phyloP scores from a whole-genome alignment of 1,140 invertebrate species.

The Bombus ignitus region DNA sequence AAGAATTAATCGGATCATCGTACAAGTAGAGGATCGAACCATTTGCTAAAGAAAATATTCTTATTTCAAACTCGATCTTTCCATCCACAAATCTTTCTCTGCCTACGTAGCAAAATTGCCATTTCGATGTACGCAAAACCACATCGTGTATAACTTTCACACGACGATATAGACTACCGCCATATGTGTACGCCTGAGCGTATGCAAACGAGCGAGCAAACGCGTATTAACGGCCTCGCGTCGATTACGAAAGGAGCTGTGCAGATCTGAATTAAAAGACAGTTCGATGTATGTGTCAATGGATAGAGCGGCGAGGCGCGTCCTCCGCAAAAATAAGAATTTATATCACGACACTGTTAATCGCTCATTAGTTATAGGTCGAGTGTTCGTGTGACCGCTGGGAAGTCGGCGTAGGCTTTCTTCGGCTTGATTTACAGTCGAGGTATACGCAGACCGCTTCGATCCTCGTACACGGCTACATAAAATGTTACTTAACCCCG shows the following conservation, averaged over 20 bases:
- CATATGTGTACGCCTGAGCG: no score
- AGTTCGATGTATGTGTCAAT: neutral
- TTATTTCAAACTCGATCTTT: no score
- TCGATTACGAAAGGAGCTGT: slow-evolving; percentile 7
- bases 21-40: no score
- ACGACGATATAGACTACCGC: no score
- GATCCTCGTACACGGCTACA: slow-evolving; percentile 34
- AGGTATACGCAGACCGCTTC: neutral
- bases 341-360: slow-evolving; percentile 47
- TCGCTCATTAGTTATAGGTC: slow-evolving; percentile 43
- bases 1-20: no score
- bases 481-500: slow-evolving; percentile 56
- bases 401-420: slow-evolving; percentile 27
- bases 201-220: neutral
- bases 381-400: neutral
- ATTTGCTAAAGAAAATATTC: no score
- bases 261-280: no score
- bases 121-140: no score
- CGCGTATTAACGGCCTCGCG: neutral
- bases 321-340: slow-evolving; percentile 31
- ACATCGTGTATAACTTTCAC: no score
- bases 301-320: neutral
- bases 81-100: no score
- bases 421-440: slow-evolving; percentile 44
- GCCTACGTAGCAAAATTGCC: no score